Base-by-base conservation (phyloP, 2,113 vertebrate species). In the Alligator mississippiensis region DNA sequence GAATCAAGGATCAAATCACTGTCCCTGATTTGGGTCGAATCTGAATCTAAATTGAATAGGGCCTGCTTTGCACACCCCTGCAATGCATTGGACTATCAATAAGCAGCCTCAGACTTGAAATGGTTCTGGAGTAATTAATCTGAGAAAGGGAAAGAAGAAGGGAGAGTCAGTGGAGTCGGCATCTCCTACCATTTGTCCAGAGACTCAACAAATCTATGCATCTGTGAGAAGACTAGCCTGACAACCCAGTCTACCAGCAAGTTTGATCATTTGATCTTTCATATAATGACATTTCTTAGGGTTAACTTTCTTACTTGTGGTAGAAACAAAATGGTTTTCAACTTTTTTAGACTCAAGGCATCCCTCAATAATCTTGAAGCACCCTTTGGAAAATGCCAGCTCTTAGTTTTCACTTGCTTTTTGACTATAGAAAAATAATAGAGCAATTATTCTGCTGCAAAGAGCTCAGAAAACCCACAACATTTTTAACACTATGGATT, bases 111-210 rank as follows among this genome's bases (percentile, higher is more conserved):
- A 82, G 60, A 76, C 47, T 30, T 47, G 47, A 47, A 47, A 47
- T 92, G 87, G 90, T 89, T 91, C 77, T 19, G n/a, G 30, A 92
- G 62, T 79, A 54, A 93, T 89, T 74, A 54, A 76, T 25, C 19
- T 96, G 87, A 82, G 89, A 93, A 81, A 72, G 72, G 90, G 94
- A 87, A 57, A 94, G 88, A 93, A 91, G 17, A 82, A 63, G 58
- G 58, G 83, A 74, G 54, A 77, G 28, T 4, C 10, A 74, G 12
- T 22, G 60, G 64, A 77, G 5, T 6, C 85, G 75, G 80, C 75
- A 86, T 79, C 25, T 92, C 58, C 70, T 27, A 94, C 63, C 84
- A 89, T 87, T 81, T 96, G 88, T 94, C 87, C 76, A 30, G 89
- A 77, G 64, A 12, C 3, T 82, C 77, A 93, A 77, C 11, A 3